Percentiles rank a stretch among this genome's conserved stretches.
These are phyloP conservation scores for Periplaneta americana DNA, from an alignment of 1,140 invertebrate species.

Conservation along the genomic window DNA sequence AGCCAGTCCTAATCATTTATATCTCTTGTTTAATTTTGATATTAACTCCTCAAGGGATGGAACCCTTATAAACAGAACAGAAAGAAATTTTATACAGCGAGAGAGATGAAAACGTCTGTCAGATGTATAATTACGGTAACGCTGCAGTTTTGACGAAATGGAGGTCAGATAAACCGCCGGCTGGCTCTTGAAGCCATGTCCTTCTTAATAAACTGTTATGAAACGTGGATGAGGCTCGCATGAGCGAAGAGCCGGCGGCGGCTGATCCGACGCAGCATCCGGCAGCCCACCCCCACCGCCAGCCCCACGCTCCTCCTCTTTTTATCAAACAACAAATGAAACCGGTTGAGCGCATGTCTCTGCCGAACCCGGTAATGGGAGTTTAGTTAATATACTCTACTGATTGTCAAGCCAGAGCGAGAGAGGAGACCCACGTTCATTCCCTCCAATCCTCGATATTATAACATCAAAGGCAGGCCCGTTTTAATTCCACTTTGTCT, in stretches of 20 bases:
- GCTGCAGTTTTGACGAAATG: neutral
- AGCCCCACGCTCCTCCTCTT: constrained; percentile 10
- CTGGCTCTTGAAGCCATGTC: neutral
- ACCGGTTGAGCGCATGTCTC: neutral
- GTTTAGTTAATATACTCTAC: constrained; percentile 23
- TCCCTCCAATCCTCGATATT: constrained; percentile 22
- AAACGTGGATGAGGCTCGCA: constrained; percentile 15
- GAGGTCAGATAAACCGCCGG: neutral
- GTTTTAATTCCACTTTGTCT: constrained; percentile 29
- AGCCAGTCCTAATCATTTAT: too few species aligned
- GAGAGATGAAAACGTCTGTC: neutral
- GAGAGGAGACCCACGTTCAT: neutral
- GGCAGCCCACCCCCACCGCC: neutral
- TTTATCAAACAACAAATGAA: constrained; percentile 23
- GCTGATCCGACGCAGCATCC: neutral
- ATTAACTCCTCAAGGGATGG: too few species aligned
- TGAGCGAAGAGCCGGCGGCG: constrained; percentile 1
- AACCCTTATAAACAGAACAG: too few species aligned
- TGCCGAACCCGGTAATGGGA: constrained; percentile 17
- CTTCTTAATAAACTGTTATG: constrained; percentile 20
- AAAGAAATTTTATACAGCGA: too few species aligned
- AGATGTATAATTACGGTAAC: neutral
- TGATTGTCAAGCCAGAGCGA: constrained; percentile 13
- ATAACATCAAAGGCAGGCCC: constrained; percentile 24
- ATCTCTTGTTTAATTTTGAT: too few species aligned